Conservation (phyloP, 2,888 invertebrate species). For the Chloroclystis v-ata region DNA sequence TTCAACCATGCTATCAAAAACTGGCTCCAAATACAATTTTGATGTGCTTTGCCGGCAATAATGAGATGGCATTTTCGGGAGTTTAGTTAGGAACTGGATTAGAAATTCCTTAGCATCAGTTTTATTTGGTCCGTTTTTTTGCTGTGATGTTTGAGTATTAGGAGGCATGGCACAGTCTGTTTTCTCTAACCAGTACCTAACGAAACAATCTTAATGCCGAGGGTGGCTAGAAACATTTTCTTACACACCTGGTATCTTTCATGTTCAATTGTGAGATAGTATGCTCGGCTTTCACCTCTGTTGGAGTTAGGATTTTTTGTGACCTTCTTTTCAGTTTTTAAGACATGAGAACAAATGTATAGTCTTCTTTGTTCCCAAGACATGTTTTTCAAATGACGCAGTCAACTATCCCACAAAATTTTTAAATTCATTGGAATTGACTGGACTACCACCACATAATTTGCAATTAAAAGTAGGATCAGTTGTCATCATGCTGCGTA, state of each 20-base stretch:
- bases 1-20: constrained; percentile 24
- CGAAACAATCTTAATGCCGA: background rate
- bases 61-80: constrained; percentile 32
- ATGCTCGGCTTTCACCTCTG: background rate
- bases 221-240: background rate
- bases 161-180: constrained; percentile 28
- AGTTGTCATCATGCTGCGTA: background rate
- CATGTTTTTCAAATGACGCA: constrained; percentile 29
- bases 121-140: constrained; percentile 25
- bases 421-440: constrained; percentile 37
- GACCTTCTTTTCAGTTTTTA: background rate
- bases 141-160: constrained; percentile 16
- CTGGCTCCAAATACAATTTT: constrained; percentile 30
- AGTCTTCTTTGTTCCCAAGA: background rate
- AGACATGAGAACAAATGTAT: constrained; percentile 15
- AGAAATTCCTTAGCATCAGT: constrained; percentile 24
- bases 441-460: constrained; percentile 37
- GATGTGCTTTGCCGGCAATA: constrained; percentile 23
- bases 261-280: background rate
- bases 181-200: constrained; percentile 27
- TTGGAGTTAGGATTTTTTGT: background rate
- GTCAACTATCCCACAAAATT: constrained; percentile 40
- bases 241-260: background rate
- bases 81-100: constrained; percentile 18
- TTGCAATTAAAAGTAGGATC: constrained; percentile 29